phyloP scores from a whole-genome alignment of 2,888 invertebrate genomes.

The Strigamia transsilvanica region DNA sequence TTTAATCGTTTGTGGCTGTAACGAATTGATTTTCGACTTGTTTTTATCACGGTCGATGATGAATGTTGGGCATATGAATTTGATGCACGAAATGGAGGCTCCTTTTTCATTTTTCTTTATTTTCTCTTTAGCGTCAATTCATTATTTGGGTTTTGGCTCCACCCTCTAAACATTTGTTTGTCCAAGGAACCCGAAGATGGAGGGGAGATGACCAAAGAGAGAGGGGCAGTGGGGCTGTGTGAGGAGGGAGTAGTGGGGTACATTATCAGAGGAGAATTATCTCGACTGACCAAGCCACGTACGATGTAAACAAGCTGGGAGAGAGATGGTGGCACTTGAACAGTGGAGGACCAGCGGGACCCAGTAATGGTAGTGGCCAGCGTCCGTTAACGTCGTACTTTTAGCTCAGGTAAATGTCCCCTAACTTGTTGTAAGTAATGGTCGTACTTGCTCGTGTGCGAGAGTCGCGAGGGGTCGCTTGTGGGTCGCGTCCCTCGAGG shows the following conservation, averaged over 20 bases:
- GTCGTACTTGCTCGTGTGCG: not conserved
- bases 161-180: constrained; percentile 44
- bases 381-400: not conserved
- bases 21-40: not conserved
- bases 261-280: constrained; percentile 42
- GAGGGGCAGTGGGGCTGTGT: not conserved
- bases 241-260: constrained; percentile 26
- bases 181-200: constrained; percentile 13
- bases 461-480: constrained; percentile 28
- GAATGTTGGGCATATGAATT: not conserved
- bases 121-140: constrained; percentile 23
- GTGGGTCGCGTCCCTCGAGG: constrained; percentile 10
- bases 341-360: not conserved
- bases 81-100: not conserved
- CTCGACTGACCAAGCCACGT: constrained; percentile 44
- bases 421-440: constrained; percentile 23
- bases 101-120: not conserved
- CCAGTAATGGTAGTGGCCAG: not conserved
- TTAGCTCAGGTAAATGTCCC: constrained; percentile 17
- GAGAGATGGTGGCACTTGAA: constrained; percentile 39
- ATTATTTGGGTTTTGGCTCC: constrained; percentile 19
- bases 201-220: constrained; percentile 41
- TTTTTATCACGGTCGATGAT: not conserved
- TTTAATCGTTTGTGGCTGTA: not conserved
- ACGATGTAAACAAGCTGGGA: constrained; percentile 37